Evolutionary conservation across 2,113 vertebrate genomes (phyloP).

Genomic region (Syngnathus floridae): DNA sequence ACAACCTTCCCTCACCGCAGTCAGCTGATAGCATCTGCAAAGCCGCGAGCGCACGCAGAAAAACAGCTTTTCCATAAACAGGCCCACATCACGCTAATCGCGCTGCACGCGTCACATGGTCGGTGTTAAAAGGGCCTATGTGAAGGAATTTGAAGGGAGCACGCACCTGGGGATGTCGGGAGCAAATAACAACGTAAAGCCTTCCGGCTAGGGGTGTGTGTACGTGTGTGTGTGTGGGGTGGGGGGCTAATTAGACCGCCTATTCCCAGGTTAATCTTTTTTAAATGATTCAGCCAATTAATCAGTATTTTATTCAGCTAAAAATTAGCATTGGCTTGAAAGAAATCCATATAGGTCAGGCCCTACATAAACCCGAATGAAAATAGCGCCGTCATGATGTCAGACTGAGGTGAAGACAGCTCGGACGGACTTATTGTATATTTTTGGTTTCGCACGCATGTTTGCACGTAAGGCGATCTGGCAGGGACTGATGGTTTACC

Average conservation of each 20-base stretch:
- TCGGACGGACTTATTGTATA: constrained; percentile 3
- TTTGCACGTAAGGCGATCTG: constrained; percentile 24
- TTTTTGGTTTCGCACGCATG: constrained; percentile 19
- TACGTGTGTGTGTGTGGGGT: background rate
- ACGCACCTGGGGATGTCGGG: constrained; percentile 11
- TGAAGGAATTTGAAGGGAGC: constrained; percentile 37
- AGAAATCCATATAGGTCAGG: too few relatives aligned
- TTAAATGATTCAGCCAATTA: too few relatives aligned
- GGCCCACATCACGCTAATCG: constrained; percentile 24
- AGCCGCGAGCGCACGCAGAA: constrained; percentile 17
- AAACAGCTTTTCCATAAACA: constrained; percentile 49
- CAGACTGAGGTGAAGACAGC: background rate
- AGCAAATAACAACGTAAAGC: constrained; percentile 20
- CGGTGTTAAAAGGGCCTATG: constrained; percentile 35
- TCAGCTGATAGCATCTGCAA: constrained; percentile 48
- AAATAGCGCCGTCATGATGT: background rate
- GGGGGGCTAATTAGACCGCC: background rate
- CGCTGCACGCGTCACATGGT: constrained; percentile 44
- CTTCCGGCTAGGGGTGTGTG: background rate
- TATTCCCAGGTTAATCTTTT: background rate
- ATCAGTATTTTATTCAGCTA: too few relatives aligned
- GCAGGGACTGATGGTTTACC: constrained; percentile 3
- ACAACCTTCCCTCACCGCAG: constrained; percentile 2
- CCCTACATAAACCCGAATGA: background rate
- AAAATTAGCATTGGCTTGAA: too few relatives aligned